Evolutionary conservation across 2,888 invertebrate genomes (phyloP), one percentile per base, ranked within the genome.

Genomic region (Papilio gigon): DNA sequence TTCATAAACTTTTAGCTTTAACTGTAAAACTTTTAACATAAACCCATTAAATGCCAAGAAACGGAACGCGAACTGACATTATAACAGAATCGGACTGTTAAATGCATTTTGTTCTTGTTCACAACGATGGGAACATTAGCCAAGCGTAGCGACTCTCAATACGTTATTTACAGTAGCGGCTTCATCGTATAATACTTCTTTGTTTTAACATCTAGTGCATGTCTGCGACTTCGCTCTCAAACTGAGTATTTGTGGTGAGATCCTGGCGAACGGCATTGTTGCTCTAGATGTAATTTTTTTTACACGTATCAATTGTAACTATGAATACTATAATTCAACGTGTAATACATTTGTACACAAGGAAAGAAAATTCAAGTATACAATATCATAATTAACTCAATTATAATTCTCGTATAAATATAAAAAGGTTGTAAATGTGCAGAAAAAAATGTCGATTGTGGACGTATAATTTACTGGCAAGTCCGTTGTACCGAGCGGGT

Each of bases 41-140:
- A 67, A 61, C 37, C 53, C 67, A 50, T 64, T 53, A 64, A 59
- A 27, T 59, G 37, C 47, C 33, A 47, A 58, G 63, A 50, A 68
- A 59, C 42, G 64, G 59, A 63, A 68, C 63, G 59, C 37, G 59
- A 64, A 64, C 47, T 64, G 59, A 59, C 68, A 68, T 68, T 65
- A 65, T 65, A 69, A 42, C 60, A 40, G 65, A 65, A 69, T 60
- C 33, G 42, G 59, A 60, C 50, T 12, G n/a, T 65, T 60, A 65
- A 69, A 69, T 65, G 65, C 53, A 59, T 64, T 63, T 68, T 64
- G 59, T 68, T 59, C 63, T 64, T 64, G 47, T 68, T 59, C 37
- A 64, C 30, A 59, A 64, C 37, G 63, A 63, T 62, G 56, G 67
- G 56, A 67, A 67, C 35, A 25, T 53, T 56, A 59, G 37, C 58